These are phyloP conservation scores for Notarius lentiginosus DNA, from an alignment of 2,113 vertebrate species.

Conservation along the genomic window DNA sequence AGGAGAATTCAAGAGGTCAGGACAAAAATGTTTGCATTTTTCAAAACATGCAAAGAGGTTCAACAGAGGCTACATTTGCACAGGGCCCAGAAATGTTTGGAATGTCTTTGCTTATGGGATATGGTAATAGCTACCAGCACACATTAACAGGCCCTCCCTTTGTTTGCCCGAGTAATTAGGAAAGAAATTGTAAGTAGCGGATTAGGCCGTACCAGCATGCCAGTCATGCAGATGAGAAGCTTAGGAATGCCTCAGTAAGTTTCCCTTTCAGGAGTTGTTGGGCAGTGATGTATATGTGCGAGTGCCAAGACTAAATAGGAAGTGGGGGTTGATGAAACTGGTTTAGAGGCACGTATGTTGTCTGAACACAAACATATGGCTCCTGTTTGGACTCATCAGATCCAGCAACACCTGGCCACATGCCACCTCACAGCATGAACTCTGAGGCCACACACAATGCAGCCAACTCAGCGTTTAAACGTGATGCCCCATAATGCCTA, in stretches of 20 bases:
- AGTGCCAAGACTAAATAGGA: constrained; percentile 12
- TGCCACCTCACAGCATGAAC: constrained; percentile 17
- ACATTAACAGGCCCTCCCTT: background rate
- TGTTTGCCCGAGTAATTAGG: constrained; percentile 32
- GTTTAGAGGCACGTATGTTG: constrained; percentile 5
- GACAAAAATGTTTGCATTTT: background rate
- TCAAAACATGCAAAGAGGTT: background rate
- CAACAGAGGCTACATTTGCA: background rate
- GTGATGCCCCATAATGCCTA: background rate
- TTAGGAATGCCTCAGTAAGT: constrained; percentile 33
- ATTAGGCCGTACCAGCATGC: background rate
- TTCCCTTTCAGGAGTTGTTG: constrained; percentile 22
- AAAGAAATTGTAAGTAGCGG: background rate
- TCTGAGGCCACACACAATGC: constrained; percentile 34
- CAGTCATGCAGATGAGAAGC: constrained; percentile 46
- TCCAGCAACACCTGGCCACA: constrained; percentile 34
- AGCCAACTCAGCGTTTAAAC: constrained; percentile 1
- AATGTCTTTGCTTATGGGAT: constrained; percentile 8
- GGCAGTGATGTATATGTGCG: background rate
- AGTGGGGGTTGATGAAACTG: constrained; percentile 2
- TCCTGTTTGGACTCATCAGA: constrained; percentile 10
- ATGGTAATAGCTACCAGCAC: constrained; percentile 17
- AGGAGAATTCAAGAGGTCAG: background rate
- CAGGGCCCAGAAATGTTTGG: background rate
- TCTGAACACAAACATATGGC: constrained; percentile 34